Evolutionary conservation across 2,888 invertebrate genomes (phyloP), one percentile per base, ranked within the genome.

Genomic region (Chirona hameri): DNA sequence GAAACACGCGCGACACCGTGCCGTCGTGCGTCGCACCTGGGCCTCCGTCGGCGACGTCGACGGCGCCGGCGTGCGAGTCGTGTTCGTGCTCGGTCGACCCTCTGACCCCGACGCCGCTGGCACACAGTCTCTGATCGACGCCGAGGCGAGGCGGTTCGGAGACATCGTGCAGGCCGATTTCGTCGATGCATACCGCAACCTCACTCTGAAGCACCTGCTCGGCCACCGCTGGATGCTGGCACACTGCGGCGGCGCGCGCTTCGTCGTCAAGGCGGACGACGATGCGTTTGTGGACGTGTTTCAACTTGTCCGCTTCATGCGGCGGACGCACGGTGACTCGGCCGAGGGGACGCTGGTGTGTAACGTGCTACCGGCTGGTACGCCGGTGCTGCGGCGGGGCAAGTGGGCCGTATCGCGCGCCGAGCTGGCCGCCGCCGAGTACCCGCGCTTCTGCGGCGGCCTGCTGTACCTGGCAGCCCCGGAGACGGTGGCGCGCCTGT

Each of bases 391-490:
- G 24, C 85, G 86, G 15, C 82, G 80, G 15, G 85, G 85, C 12
- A 87, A 87, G 84, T 87, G 87, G 87, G 82, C 83, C 29, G 86
- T 87, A 52, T 84, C 85, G 7, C 31, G 48, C 14, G 84, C 86
- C 18, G 87, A 87, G 48, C 87, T 86, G 83, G 86, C 86, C 0
- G 84, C 84, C 82, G 82, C 84, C 4, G 85, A 83, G 0, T 87
- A 86, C 83, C 87, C 87, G 3, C 84, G 85, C 4, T 87, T 87
- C 82, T 87, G 87, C 83, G 86, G 86, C 12, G 87, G 87, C 5
- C 82, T 86, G 39, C 87, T 86, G 4, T 87, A 87, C 83, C 83
- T 87, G 12, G 84, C 85, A 0, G 86, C 86, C 1, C 86, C 86
- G 0, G 85, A 86, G 81, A 83, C 86, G 24, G 85, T 86, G 14